Evolutionary conservation across 2,888 invertebrate genomes (phyloP).

Genomic region (Xanthorhoe spadicearia): DNA sequence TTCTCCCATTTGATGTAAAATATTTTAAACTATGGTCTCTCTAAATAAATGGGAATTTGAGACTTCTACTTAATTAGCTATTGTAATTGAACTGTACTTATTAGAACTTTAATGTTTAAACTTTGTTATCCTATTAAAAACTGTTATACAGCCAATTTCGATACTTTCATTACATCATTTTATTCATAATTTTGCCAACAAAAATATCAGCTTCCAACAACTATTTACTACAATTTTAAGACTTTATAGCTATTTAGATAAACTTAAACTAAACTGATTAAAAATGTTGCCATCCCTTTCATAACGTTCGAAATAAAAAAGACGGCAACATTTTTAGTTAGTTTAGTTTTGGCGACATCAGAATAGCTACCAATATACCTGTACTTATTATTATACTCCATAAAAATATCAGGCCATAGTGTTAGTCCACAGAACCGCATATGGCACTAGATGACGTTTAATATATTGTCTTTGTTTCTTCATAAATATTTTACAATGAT

Average conservation of each 20-base stretch:
- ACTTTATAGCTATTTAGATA: too few species aligned
- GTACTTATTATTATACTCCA: too few species aligned
- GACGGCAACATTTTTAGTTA: too few species aligned
- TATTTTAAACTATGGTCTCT: slow-evolving; percentile 2
- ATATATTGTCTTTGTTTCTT: slow-evolving; percentile 84
- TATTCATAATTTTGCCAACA: too few species aligned
- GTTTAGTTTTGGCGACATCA: too few species aligned
- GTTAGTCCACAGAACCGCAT: background rate
- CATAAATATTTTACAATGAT: slow-evolving; percentile 82
- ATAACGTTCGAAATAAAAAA: too few species aligned
- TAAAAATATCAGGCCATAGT: too few species aligned
- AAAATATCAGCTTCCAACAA: too few species aligned
- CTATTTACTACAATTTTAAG: too few species aligned
- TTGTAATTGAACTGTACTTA: slow-evolving; percentile 37
- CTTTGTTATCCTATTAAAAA: slow-evolving; percentile 1
- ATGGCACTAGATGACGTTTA: slow-evolving; percentile 77
- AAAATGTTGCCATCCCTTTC: too few species aligned
- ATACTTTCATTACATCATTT: background rate
- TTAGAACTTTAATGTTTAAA: slow-evolving; percentile 15
- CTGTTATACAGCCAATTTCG: slow-evolving; percentile 54
- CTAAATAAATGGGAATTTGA: slow-evolving; percentile 6
- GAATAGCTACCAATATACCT: too few species aligned
- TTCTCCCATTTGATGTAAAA: background rate
- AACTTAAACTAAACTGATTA: too few species aligned
- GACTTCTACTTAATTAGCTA: slow-evolving; percentile 15